These are phyloP conservation scores for Fistularia tabacaria DNA, from an alignment of 2,797 vertebrate species.

Conservation along the genomic window DNA sequence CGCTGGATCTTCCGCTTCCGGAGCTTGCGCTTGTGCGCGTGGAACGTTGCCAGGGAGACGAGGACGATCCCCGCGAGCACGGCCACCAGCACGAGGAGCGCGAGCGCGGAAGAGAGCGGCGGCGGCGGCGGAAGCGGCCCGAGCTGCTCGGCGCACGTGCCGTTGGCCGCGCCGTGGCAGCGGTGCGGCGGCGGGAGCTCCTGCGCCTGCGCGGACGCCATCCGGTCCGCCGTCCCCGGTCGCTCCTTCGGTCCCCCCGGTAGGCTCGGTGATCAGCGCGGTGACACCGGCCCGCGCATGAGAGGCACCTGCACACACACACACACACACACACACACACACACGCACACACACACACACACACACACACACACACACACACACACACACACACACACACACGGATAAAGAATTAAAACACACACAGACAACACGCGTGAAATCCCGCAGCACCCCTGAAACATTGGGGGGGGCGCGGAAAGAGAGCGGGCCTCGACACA, in stretches of 20 bases:
- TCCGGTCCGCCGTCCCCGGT: constrained; percentile 67
- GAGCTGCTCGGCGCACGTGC: constrained; percentile 87
- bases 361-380: too few species aligned
- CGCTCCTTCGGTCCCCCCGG: constrained; percentile 43
- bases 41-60: constrained; percentile 92
- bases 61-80: constrained; percentile 89
- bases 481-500: too few species aligned
- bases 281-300: constrained; percentile 64
- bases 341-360: too few species aligned
- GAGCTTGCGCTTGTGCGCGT: constrained; percentile 94
- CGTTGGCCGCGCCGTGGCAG: constrained; percentile 78
- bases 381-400: too few species aligned
- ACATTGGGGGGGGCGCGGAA: too few species aligned
- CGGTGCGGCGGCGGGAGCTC: constrained; percentile 80
- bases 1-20: constrained; percentile 92
- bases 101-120: constrained; percentile 90
- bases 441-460: too few species aligned
- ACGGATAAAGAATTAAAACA: too few species aligned
- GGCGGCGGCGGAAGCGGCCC: constrained; percentile 84
- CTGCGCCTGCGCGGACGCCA: constrained; percentile 80
- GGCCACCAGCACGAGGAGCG: constrained; percentile 88
- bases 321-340: too few species aligned
- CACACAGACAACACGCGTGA: too few species aligned
- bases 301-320: constrained; percentile 57
- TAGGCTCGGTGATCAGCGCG: constrained; percentile 58